Evolutionary conservation across 2,888 invertebrate genomes (phyloP), one percentile per base, ranked within the genome.

Genomic region (Erannis defoliaria): DNA sequence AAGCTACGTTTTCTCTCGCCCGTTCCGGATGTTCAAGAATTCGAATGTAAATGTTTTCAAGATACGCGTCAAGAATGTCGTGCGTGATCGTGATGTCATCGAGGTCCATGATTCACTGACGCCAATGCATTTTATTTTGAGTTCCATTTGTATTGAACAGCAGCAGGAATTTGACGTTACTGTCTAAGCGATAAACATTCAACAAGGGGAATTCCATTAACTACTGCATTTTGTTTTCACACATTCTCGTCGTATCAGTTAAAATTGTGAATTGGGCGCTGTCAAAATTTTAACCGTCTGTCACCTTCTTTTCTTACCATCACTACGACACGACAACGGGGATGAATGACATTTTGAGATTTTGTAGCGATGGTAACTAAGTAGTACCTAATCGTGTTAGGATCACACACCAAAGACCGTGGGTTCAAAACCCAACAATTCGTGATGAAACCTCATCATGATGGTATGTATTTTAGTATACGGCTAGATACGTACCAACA

Each of bases 21-120:
- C 62, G 48, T 59, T 63, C 68, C 73, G 71, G 70, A 73, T 73
- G 68, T 69, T 46, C 9, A 66, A 69, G 72, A 68, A 71, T 73
- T 68, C 61, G 33, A 55, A 68, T 67, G 64, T 56, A 58, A 61
- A 64, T 62, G 62, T 55, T 54, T 53, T 33, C 29, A 58, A 65
- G 54, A 60, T 42, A 51, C 55, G 43, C 46, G 23, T 51, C 42
- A 55, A 58, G 71, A 71, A 71, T 69, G 64, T 51, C 63, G n/a
- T n/a, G n/a, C n/a, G n/a, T n/a, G n/a, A n/a, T n/a, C n/a, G 58
- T 69, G 71, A 66, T 65, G 67, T 68, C 69, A 71, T 55, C 62
- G 50, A 40, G 19, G 50, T 33, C 40, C 55, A 43, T 71, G 71
- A 69, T 58, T 71, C 71, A 71, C 62, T 50, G 56, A 23, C 35